Evolutionary conservation across 2,888 invertebrate species (phyloP).

Genomic region (Macrophya annulata): DNA sequence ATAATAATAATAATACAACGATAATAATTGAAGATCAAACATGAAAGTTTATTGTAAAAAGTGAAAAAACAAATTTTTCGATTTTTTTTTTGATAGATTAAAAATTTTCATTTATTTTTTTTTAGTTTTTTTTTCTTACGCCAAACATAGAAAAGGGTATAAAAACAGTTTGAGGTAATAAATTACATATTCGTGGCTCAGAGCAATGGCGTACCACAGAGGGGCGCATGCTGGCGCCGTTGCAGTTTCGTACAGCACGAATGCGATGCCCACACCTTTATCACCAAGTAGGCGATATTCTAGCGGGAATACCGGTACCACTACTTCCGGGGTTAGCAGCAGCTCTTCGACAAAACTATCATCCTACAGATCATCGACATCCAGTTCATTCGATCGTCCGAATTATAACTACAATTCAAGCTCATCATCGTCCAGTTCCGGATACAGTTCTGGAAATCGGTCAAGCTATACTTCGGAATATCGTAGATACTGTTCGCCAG

Average conservation of each 20-base stretch:
- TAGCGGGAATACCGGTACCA: constrained; percentile 65
- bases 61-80: background rate
- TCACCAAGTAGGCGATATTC: constrained; percentile 74
- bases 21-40: background rate
- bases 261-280: constrained; percentile 73
- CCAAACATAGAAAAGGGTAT: background rate
- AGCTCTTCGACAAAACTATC: constrained; percentile 67
- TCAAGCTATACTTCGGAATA: constrained; percentile 62
- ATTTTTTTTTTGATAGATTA: too few species aligned
- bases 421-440: constrained; percentile 47
- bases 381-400: constrained; percentile 63
- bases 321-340: constrained; percentile 66
- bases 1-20: too few species aligned
- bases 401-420: constrained; percentile 63
- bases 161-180: constrained; percentile 24
- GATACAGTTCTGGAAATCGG: constrained; percentile 61
- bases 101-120: background rate
- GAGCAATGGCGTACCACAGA: constrained; percentile 75
- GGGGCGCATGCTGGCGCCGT: constrained; percentile 75
- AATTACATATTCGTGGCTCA: constrained; percentile 24
- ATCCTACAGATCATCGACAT: constrained; percentile 68
- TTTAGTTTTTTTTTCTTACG: background rate
- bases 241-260: constrained; percentile 74
- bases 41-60: background rate
- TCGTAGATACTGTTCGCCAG: constrained; percentile 60